Percentiles rank a stretch among this genome's conserved stretches.
These are phyloP conservation scores for Leistus spinibarbis DNA, from an alignment of 2,888 invertebrate genomes.

Conservation along the genomic window DNA sequence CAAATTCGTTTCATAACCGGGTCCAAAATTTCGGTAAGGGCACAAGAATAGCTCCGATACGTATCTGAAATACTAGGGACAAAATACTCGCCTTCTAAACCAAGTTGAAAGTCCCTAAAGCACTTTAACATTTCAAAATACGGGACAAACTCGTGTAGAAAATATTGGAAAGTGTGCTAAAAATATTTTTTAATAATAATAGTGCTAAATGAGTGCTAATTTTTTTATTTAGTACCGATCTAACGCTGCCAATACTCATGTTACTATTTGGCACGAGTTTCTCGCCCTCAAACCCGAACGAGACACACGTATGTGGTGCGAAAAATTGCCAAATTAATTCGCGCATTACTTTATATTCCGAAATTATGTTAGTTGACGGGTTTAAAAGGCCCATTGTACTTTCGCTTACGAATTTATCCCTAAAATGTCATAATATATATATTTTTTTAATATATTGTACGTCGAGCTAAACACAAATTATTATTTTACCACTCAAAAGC, in stretches of 20 bases:
- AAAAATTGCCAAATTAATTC: slow-evolving; percentile 55
- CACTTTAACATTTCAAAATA: slow-evolving; percentile 52
- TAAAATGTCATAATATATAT: slow-evolving; percentile 40
- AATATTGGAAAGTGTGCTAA: slow-evolving; percentile 43
- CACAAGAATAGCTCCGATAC: slow-evolving; percentile 50
- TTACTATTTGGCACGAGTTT: slow-evolving; percentile 48
- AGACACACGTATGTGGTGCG: slow-evolving; percentile 49
- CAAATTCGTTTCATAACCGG: slow-evolving; percentile 49
- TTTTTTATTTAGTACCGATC: slow-evolving; percentile 47
- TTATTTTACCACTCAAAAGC: slow-evolving; percentile 51
- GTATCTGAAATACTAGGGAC: slow-evolving; percentile 47
- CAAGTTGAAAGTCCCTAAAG: slow-evolving; percentile 49
- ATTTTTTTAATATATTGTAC: not conserved
- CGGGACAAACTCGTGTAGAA: slow-evolving; percentile 50
- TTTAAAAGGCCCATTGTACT: slow-evolving; percentile 48
- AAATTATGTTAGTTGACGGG: slow-evolving; percentile 48
- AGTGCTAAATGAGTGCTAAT: not conserved
- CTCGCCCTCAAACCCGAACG: slow-evolving; percentile 49
- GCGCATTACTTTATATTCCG: slow-evolving; percentile 55
- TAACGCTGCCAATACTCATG: slow-evolving; percentile 52
- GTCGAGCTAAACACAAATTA: not conserved
- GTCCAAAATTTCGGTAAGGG: slow-evolving; percentile 48
- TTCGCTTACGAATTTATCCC: slow-evolving; percentile 50
- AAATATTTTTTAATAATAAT: slow-evolving; percentile 17
- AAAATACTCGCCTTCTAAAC: slow-evolving; percentile 41